Conservation (phyloP, 2,113 vertebrate genomes). For the Oceanodroma tethys region DNA sequence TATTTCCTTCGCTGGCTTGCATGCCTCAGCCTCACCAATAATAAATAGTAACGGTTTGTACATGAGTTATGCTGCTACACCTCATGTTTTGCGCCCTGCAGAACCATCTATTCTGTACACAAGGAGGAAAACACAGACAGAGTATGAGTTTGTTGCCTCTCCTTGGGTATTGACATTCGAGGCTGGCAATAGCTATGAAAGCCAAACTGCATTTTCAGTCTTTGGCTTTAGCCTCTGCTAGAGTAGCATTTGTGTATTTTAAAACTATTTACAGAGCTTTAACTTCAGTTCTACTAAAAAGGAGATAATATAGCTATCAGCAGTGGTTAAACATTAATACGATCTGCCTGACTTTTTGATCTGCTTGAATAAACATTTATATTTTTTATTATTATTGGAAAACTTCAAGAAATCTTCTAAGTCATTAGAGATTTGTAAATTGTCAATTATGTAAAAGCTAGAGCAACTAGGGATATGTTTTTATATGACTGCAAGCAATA, state of each 20-base stretch:
- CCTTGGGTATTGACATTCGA: not conserved
- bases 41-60: slow-evolving; percentile 47
- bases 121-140: not conserved
- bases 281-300: not conserved
- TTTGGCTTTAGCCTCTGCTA: not conserved
- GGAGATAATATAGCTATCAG: not conserved
- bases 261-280: not conserved
- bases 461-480: not conserved
- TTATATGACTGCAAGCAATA: not conserved
- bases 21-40: slow-evolving; percentile 29
- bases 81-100: slow-evolving; percentile 22
- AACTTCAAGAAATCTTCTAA: not conserved
- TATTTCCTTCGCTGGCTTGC: slow-evolving; percentile 49
- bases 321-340: not conserved
- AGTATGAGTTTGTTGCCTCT: not conserved
- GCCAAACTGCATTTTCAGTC: not conserved
- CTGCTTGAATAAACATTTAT: slow-evolving; percentile 18
- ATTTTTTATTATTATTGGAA: slow-evolving; percentile 2
- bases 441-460: not conserved
- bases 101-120: not conserved
- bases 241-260: not conserved
- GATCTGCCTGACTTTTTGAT: not conserved
- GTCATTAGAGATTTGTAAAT: not conserved
- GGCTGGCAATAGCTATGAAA: not conserved
- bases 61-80: slow-evolving; percentile 21